These are phyloP conservation scores for Lepidothrix coronata DNA, from an alignment of 2,113 vertebrate genomes.

Conservation along the genomic window DNA sequence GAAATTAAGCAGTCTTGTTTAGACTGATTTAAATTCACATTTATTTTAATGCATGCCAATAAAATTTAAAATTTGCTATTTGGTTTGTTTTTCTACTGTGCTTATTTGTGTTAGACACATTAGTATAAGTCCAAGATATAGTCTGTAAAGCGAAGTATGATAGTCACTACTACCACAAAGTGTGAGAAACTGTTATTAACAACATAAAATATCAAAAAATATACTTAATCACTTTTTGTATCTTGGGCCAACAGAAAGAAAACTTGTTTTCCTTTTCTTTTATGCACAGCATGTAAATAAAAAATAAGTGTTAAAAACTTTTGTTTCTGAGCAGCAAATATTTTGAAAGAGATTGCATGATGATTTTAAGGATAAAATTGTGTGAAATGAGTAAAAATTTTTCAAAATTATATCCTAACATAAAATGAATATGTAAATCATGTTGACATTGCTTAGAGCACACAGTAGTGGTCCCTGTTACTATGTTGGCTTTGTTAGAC, in stretches of 20 bases:
- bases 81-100: background rate
- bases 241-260: background rate
- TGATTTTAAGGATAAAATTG: background rate
- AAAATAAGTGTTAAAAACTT: background rate
- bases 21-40: constrained; percentile 24
- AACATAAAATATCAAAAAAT: background rate
- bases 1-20: background rate
- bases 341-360: background rate
- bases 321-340: background rate
- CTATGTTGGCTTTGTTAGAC: background rate
- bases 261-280: background rate
- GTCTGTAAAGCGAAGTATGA: background rate
- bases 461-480: background rate
- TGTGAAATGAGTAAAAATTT: background rate
- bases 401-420: background rate
- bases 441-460: background rate
- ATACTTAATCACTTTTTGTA: background rate
- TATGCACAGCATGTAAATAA: background rate
- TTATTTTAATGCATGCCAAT: background rate
- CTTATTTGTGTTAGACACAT: background rate
- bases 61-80: constrained; percentile 1
- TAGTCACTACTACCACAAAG: background rate
- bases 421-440: constrained; percentile 12
- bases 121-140: background rate
- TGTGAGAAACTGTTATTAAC: background rate